phyloP scores from a whole-genome alignment of 2,797 vertebrate species.

The Anguilla pacifica region DNA sequence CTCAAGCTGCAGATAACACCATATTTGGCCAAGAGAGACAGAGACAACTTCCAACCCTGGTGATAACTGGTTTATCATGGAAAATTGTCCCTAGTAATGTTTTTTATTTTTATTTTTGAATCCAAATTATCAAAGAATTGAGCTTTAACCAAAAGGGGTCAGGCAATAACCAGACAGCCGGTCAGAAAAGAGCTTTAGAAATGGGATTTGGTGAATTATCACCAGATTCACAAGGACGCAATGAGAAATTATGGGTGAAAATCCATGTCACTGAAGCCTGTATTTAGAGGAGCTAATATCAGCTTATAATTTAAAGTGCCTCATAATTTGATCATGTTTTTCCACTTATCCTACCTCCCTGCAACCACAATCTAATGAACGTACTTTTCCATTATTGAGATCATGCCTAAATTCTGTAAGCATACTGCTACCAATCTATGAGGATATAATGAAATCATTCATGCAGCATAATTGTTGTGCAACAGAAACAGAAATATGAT shows the following conservation, averaged over 20 bases:
- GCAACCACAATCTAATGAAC: background rate
- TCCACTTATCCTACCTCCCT: background rate
- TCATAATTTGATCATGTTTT: background rate
- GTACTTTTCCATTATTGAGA: background rate
- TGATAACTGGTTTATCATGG: slow-evolving; percentile 60
- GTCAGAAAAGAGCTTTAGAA: slow-evolving; percentile 60
- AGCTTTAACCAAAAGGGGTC: slow-evolving; percentile 39
- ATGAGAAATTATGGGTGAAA: slow-evolving; percentile 53
- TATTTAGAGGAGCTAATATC: slow-evolving; percentile 18
- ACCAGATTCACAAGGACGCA: slow-evolving; percentile 48
- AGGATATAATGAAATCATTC: background rate
- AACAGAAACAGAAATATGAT: background rate
- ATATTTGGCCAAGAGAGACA: slow-evolving; percentile 36
- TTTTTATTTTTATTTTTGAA: slow-evolving; percentile 27
- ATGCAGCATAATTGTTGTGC: background rate
- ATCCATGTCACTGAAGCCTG: slow-evolving; percentile 53
- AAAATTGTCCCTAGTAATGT: slow-evolving; percentile 48
- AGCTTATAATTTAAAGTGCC: background rate
- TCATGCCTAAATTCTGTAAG: background rate
- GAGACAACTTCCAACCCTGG: slow-evolving; percentile 28
- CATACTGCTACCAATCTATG: background rate
- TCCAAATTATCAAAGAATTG: slow-evolving; percentile 42
- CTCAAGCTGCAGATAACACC: slow-evolving; percentile 39
- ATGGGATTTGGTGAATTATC: slow-evolving; percentile 57
- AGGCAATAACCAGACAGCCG: slow-evolving; percentile 60